Base-by-base conservation (phyloP, 2,797 vertebrate species). In the Novumbra hubbsi region DNA sequence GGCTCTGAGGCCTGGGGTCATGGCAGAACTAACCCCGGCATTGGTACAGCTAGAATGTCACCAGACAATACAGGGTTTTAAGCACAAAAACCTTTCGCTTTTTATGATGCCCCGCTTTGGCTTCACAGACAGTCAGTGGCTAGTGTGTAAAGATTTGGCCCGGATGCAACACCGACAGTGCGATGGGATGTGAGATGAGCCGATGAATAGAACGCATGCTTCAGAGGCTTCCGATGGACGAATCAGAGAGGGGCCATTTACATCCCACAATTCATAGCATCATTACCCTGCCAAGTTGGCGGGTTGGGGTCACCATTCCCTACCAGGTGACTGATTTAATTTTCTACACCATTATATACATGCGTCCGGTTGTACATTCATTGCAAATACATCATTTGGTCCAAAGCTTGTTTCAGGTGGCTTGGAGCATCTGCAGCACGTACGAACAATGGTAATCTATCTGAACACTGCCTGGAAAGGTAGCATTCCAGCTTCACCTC, bases 321-420 rank as follows among this genome's bases (percentile, higher is more conserved):
- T n/a, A 75, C 76, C 83, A 86, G 85, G 85, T 90, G 83, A 89
- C 81, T 84, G 82, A 88, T 91, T 88, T 88, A 87, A 87, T 85
- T 78, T 82, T 68, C 66, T 60, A 17, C 28, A 12, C 77, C 55
- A 65, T 71, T 71, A 73, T 73, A 73, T 17, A 50, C 68, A 19
- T 30, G 62, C 76, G 70, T 90, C 83, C 89, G 84, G 76, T 77
- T 89, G 88, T 88, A 88, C 86, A 85, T 78, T 74, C 16, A 67
- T 60, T 60, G 83, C 79, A 80, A 79, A 82, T 66, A 72, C 73
- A 77, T 73, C 15, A 0, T 38, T 3, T 38, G 67, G 83, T 86
- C 88, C 78, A 85, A 83, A 89, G 41, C 41, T 1, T 4, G 41
- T 41, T 41, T 41, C 9, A 41, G 41, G 41, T 8, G 9, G 4